Conservation (phyloP, 2,888 invertebrate species). For the Pammene aurita region DNA sequence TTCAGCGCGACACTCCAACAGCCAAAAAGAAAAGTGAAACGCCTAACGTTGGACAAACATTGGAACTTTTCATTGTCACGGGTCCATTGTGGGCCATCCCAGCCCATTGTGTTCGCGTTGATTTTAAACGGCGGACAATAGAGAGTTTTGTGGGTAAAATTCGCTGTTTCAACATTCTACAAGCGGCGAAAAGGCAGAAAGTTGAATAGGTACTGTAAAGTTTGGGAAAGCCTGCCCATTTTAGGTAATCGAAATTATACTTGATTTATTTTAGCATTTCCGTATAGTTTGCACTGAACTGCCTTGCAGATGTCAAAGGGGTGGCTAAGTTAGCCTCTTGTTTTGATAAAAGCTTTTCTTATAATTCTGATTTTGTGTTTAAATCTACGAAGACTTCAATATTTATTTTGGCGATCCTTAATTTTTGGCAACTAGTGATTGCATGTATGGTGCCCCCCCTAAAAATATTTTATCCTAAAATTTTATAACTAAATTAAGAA, state of each 20-base stretch:
- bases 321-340: too few species aligned
- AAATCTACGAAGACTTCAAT: too few species aligned
- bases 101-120: conserved; percentile 33
- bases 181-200: conserved; percentile 20
- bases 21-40: conserved; percentile 26
- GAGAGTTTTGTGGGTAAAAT: conserved; percentile 31
- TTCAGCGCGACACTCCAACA: conserved; percentile 14
- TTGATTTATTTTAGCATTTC: neutral
- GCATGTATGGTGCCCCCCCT: too few species aligned
- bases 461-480: too few species aligned
- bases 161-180: conserved; percentile 34
- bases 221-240: neutral
- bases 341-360: too few species aligned
- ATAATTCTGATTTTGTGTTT: too few species aligned
- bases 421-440: too few species aligned
- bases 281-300: too few species aligned
- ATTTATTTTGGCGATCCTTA: too few species aligned
- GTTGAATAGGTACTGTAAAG: neutral
- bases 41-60: conserved; percentile 33
- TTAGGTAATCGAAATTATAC: neutral
- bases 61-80: conserved; percentile 34
- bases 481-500: too few species aligned
- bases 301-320: neutral
- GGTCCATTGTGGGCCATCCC: conserved; percentile 26
- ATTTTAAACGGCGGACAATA: conserved; percentile 39